Conservation (phyloP, 92 coral and sea anemone genomes). For the Parazoanthus atlanticus region DNA sequence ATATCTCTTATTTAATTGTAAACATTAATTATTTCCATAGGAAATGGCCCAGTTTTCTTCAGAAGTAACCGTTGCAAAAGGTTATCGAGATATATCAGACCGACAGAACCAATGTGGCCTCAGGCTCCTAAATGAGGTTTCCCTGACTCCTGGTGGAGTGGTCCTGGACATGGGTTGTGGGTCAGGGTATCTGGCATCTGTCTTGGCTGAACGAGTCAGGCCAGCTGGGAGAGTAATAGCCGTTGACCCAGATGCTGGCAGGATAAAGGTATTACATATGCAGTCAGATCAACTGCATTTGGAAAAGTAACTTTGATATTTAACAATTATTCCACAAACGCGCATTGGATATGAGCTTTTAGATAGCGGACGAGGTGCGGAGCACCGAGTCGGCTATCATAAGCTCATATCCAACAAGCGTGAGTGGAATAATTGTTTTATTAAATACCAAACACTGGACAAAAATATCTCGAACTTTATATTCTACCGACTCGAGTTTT, state of each 20-base stretch:
- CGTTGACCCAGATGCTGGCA: slow-evolving; percentile 39
- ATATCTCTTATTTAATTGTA: neutral
- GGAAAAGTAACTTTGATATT: too few species aligned
- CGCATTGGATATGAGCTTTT: too few species aligned
- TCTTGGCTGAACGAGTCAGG: slow-evolving; percentile 31
- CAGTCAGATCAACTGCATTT: too few species aligned
- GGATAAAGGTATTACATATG: slow-evolving; percentile 4
- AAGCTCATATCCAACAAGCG: too few species aligned
- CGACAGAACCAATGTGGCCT: slow-evolving; percentile 34
- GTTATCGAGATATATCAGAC: slow-evolving; percentile 21
- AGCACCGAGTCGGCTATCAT: too few species aligned
- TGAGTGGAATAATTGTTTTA: too few species aligned
- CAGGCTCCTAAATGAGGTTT: slow-evolving; percentile 9
- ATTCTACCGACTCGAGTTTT: too few species aligned
- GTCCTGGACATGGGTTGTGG: slow-evolving; percentile 43
- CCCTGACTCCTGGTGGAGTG: neutral
- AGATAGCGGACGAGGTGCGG: too few species aligned
- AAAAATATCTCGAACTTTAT: too few species aligned
- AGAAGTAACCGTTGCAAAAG: slow-evolving; percentile 4
- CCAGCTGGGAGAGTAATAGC: slow-evolving; percentile 17
- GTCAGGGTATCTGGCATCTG: slow-evolving; percentile 32
- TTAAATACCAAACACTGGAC: too few species aligned
- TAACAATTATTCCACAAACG: too few species aligned
- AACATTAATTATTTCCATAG: too few species aligned
- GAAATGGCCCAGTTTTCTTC: slow-evolving; percentile 37